Base-by-base conservation (phyloP, 2,113 vertebrate genomes). In the Sphyrna mokarran region DNA sequence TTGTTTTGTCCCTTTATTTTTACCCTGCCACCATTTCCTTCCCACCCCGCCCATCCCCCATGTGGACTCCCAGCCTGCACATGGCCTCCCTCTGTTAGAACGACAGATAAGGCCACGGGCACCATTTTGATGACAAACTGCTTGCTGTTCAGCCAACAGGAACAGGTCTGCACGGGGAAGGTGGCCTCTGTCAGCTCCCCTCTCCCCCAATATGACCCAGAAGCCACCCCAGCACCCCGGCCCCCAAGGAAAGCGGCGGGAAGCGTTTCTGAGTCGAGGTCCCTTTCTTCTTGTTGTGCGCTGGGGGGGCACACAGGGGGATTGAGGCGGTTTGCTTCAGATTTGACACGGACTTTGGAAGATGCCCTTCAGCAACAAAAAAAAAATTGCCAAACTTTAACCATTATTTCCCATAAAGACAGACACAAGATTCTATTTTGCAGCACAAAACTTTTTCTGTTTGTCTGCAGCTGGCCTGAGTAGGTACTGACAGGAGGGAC, bases 401-500 rank as follows among this genome's bases (percentile, higher is more conserved):
- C 18, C 33, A 26, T 95, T 70, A 66, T 72, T 26, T 90, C 61
- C 43, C 66, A 48, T 16, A 95, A 58, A 95, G 83, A 72, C 78
- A 68, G 70, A 37, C 37, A 66, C 61, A 89, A 85, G 83, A 95
- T 95, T 96, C 95, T 95, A 96, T 96, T 96, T 96, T 93, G 86
- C 54, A 91, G 83, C 33, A 95, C 90, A 96, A 96, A 96, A 94
- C 72, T 96, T 91, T 96, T 76, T 95, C 85, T 14, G 85, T 94
- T 96, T 96, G 95, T 87, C 95, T 96, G 91, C 86, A 90, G 96
- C 96, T 8, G 63, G 96, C 96, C 96, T 96, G 95, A 80, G 96
- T 6, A 66, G 29, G 94, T 93, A 96, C 96, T 97, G 97, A 97
- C 97, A 97, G 91, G 96, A 96, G 96, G 96, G 96, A 95, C 48